Evolutionary conservation across 1,140 invertebrate species (phyloP).

Genomic region (Choristoneura fumiferana): DNA sequence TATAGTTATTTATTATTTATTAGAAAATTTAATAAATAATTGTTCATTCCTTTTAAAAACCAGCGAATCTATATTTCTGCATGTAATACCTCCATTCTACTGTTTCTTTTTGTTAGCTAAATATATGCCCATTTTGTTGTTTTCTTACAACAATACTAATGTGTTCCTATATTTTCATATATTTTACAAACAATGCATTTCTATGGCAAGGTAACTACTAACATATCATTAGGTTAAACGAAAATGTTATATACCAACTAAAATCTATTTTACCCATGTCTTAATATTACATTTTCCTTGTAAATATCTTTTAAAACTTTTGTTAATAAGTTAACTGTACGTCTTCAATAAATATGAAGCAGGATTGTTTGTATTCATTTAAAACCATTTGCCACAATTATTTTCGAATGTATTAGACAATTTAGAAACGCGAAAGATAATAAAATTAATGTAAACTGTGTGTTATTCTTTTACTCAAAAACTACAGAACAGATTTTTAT

Average conservation of each 20-base stretch:
- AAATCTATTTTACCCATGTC: constrained; percentile 40
- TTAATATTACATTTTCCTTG: constrained; percentile 60
- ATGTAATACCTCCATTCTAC: neutral
- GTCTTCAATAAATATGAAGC: constrained; percentile 67
- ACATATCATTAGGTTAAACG: constrained; percentile 18
- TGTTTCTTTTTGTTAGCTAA: neutral
- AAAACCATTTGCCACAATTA: constrained; percentile 5
- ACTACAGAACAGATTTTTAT: too few relatives aligned
- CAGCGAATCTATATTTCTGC: neutral
- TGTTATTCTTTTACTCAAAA: too few relatives aligned
- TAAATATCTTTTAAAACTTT: constrained; percentile 72
- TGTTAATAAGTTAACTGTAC: constrained; percentile 70
- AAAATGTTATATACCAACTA: constrained; percentile 17
- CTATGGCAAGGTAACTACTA: constrained; percentile 11
- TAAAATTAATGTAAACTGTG: too few relatives aligned
- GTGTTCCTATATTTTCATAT: neutral
- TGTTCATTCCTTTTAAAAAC: neutral
- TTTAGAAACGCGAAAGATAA: too few relatives aligned
- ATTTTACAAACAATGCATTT: constrained; percentile 9
- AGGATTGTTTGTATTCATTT: constrained; percentile 23
- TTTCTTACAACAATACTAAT: neutral
- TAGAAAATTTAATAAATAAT: constrained; percentile 29
- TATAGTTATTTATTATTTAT: constrained; percentile 43
- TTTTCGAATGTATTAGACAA: too few relatives aligned
- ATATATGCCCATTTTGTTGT: neutral